Evolutionary conservation across 2,797 vertebrate genomes (phyloP), one percentile per base, ranked within the genome.

Genomic region (Leptoclinus maculatus): DNA sequence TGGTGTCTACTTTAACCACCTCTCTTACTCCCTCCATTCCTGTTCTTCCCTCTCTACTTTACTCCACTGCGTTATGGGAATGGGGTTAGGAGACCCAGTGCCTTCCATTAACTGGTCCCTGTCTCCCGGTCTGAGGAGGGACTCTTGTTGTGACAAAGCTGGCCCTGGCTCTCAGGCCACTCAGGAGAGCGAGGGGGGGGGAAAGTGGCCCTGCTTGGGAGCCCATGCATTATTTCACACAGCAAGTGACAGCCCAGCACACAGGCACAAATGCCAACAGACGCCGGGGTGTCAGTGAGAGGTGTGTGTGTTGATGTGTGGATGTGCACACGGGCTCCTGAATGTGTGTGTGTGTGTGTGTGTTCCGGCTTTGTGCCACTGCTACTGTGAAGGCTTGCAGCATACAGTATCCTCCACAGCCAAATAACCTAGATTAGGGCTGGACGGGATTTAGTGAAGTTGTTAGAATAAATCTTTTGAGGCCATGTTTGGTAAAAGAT

Each of bases 181-280:
- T 90, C 86, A 80, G 71, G 76, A 84, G 82, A 83, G 66, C 38
- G 60, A 74, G 84, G 5, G 51, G 51, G 73, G 49, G 65, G 73
- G 84, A 83, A 77, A 88, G 86, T 86, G 82, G 82, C 76, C 71
- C 73, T 66, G 67, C 83, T 78, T 77, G 75, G 90, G 85, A 87
- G 84, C 45, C 69, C 89, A 93, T 94, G 92, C 93, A 94, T 95
- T 95, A 95, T 95, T 95, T 93, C 92, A 91, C 91, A 91, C 80
- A 72, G 84, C 83, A 51, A 90, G 90, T 92, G 93, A 94, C 92
- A 91, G 83, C 66, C 39, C 70, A 78, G 85, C 79, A 81, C 85
- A 91, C 74, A 39, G 76, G 78, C 87, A 85, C 87, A 91, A 88
- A 87, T 72, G 78, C 82, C 80, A 86, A 69, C 86, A 88, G 90